Percentiles rank a stretch among this genome's conserved stretches.
phyloP scores from a whole-genome alignment of 2,888 invertebrate species.

The Acleris holmiana region DNA sequence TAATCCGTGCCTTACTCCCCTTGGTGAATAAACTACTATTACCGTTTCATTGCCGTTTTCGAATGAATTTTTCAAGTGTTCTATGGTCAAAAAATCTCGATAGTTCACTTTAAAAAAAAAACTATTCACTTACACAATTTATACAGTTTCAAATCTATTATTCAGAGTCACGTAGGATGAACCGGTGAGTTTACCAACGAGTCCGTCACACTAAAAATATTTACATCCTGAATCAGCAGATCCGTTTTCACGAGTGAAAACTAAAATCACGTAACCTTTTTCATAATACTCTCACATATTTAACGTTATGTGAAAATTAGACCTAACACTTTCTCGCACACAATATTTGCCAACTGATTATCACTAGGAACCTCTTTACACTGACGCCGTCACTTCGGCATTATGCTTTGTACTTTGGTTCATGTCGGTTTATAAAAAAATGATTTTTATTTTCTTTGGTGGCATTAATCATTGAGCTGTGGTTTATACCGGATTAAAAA shows the following conservation, averaged over 20 bases:
- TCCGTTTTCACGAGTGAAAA: conserved; percentile 23
- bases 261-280: conserved; percentile 43
- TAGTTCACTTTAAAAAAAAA: no score
- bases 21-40: no score
- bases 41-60: no score
- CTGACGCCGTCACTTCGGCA: conserved; percentile 11
- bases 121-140: no score
- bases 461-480: conserved; percentile 17
- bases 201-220: not conserved
- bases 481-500: not conserved
- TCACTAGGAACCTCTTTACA: conserved; percentile 39
- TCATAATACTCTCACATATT: conserved; percentile 46
- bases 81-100: no score
- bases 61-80: no score
- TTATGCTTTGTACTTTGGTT: conserved; percentile 15
- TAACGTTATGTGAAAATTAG: conserved; percentile 44
- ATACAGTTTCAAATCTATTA: no score
- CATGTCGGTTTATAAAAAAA: conserved; percentile 22
- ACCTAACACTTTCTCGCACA: conserved; percentile 47
- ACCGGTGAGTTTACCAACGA: no score
- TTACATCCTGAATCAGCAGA: not conserved
- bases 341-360: conserved; percentile 49
- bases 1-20: no score
- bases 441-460: not conserved
- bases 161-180: no score